These are phyloP conservation scores for Chanos chanos DNA, from an alignment of 2,797 vertebrate species.

Conservation along the genomic window DNA sequence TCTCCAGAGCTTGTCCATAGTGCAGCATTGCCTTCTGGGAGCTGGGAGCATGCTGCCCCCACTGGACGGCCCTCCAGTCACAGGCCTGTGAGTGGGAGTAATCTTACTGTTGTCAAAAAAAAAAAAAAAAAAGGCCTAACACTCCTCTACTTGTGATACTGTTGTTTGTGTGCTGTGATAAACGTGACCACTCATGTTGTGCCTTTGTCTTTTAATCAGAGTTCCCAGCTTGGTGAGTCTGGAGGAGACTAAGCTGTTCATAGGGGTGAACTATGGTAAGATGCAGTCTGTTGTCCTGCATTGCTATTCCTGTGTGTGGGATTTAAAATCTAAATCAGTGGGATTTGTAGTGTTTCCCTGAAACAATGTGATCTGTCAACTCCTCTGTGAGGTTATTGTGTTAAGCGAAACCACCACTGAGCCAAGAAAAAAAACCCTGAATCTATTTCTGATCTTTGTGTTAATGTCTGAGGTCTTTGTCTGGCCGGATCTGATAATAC, in stretches of 20 bases:
- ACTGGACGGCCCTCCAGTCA: conserved; percentile 81
- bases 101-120: conserved; percentile 9
- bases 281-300: background rate
- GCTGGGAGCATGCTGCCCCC: conserved; percentile 90
- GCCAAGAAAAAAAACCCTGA: no score
- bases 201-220: no score
- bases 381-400: no score
- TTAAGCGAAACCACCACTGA: no score
- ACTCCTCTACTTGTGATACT: no score
- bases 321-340: background rate
- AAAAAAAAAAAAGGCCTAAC: background rate
- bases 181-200: no score
- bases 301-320: background rate
- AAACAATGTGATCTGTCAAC: background rate
- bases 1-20: conserved; percentile 88
- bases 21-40: conserved; percentile 93
- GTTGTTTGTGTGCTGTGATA: no score
- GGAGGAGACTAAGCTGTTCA: conserved; percentile 85
- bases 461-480: conserved; percentile 4
- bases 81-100: conserved; percentile 82
- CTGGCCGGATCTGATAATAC: background rate
- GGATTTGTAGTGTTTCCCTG: background rate
- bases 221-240: conserved; percentile 88
- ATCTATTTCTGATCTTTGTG: background rate
- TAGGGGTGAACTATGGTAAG: conserved; percentile 88